Evolutionary conservation across 2,113 vertebrate species (phyloP).

Genomic region (Pangasianodon gigas): DNA sequence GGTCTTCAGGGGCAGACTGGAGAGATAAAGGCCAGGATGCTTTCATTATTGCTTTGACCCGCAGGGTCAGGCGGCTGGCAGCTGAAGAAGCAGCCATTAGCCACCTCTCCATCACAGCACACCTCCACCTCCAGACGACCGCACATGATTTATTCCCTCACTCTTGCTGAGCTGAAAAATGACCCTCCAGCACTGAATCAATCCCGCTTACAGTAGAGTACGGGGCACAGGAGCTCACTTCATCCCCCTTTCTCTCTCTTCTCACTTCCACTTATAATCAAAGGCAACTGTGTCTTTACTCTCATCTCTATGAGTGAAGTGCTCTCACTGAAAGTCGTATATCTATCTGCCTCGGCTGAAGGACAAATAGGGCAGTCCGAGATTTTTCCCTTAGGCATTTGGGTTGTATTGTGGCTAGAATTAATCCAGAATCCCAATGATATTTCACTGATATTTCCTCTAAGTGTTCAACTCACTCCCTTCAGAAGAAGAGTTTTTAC

Average conservation of each 20-base stretch:
- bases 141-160: conserved; percentile 54
- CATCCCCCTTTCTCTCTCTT: neutral
- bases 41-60: conserved; percentile 61
- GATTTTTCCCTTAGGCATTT: neutral
- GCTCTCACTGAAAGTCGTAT: conserved; percentile 15
- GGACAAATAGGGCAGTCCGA: neutral
- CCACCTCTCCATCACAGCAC: conserved; percentile 50
- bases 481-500: neutral
- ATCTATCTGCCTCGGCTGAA: neutral
- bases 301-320: conserved; percentile 28
- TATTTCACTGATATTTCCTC: neutral
- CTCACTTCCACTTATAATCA: conserved; percentile 39
- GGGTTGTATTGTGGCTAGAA: neutral
- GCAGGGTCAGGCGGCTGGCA: conserved; percentile 46
- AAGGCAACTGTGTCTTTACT: conserved; percentile 27
- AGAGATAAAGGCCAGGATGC: conserved; percentile 53
- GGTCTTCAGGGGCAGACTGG: conserved; percentile 47
- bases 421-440: neutral
- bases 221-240: conserved; percentile 15
- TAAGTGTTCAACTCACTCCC: neutral
- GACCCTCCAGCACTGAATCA: conserved; percentile 50
- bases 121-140: conserved; percentile 45
- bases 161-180: conserved; percentile 45
- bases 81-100: conserved; percentile 55
- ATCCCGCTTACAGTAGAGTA: conserved; percentile 45